Conservation (phyloP, 2,888 invertebrate genomes). For the Parasteatoda lunata region DNA sequence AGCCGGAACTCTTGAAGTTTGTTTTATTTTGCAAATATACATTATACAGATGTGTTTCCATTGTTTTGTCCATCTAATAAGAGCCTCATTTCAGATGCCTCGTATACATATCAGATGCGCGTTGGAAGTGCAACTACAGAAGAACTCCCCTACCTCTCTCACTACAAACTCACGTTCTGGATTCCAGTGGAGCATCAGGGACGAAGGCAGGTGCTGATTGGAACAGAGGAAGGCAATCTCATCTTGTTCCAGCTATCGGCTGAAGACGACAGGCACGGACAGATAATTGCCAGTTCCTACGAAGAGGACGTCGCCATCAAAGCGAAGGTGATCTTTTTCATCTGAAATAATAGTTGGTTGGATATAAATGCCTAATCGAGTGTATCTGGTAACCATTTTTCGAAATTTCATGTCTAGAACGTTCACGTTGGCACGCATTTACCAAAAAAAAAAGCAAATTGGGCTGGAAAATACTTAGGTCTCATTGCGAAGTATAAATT, state of each 20-base stretch:
- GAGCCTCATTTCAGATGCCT: constrained; percentile 4
- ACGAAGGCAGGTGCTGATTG: constrained; percentile 31
- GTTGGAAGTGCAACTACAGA: constrained; percentile 22
- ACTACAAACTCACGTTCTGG: constrained; percentile 53
- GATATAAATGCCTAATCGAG: too few relatives aligned
- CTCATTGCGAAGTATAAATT: too few relatives aligned
- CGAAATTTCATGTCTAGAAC: too few relatives aligned
- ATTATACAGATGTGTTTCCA: background rate
- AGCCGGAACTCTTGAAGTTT: too few relatives aligned
- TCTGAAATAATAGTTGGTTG: too few relatives aligned
- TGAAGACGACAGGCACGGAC: constrained; percentile 13
- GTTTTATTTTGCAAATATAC: background rate
- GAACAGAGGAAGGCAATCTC: constrained; percentile 27
- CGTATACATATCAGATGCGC: background rate
- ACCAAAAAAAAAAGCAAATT: too few relatives aligned
- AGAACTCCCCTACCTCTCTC: constrained; percentile 34
- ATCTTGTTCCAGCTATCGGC: constrained; percentile 32
- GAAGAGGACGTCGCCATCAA: constrained; percentile 24
- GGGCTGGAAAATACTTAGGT: too few relatives aligned
- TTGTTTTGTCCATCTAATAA: background rate
- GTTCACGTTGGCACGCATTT: too few relatives aligned
- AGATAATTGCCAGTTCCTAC: constrained; percentile 4
- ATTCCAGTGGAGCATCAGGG: constrained; percentile 4
- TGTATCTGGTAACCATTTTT: too few relatives aligned
- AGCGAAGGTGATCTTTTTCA: constrained; percentile 37